Evolutionary conservation across 2,113 vertebrate species (phyloP).

Genomic region (Petrocephalus zakoni): DNA sequence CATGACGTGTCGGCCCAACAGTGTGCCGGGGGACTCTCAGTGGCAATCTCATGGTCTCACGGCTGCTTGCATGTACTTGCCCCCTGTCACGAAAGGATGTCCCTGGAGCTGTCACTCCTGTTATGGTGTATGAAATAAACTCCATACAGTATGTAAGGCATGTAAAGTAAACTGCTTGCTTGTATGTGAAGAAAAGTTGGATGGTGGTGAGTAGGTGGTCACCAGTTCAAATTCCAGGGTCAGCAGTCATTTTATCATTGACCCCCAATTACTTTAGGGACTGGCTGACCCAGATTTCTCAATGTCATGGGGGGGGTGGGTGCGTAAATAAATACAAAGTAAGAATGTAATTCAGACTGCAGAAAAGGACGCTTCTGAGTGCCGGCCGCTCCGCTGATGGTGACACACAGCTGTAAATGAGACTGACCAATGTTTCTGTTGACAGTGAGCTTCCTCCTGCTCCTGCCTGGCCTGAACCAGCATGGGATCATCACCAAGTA

Average conservation of each 20-base stretch:
- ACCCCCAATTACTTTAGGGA: background rate
- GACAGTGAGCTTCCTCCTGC: conserved; percentile 79
- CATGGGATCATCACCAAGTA: conserved; percentile 89
- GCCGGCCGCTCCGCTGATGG: background rate
- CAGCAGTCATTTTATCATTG: background rate
- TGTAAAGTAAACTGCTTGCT: background rate
- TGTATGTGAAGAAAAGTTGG: background rate
- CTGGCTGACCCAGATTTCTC: background rate
- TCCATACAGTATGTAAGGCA: background rate
- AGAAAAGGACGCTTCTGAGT: background rate
- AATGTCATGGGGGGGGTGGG: background rate
- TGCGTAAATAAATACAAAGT: background rate
- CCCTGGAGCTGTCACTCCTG: too few species aligned
- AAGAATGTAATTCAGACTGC: background rate
- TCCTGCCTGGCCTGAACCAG: conserved; percentile 92
- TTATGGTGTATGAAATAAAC: background rate
- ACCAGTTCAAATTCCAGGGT: background rate
- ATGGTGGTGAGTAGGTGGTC: background rate
- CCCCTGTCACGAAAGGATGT: too few species aligned
- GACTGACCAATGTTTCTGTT: conserved; percentile 16
- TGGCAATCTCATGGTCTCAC: too few species aligned
- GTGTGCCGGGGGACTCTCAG: too few species aligned
- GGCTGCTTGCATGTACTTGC: too few species aligned
- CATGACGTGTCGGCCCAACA: too few species aligned
- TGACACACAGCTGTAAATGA: background rate